Percentiles rank a stretch among this genome's conserved stretches.
phyloP scores from a whole-genome alignment of 2,888 invertebrate genomes.

The Formica aserva region DNA sequence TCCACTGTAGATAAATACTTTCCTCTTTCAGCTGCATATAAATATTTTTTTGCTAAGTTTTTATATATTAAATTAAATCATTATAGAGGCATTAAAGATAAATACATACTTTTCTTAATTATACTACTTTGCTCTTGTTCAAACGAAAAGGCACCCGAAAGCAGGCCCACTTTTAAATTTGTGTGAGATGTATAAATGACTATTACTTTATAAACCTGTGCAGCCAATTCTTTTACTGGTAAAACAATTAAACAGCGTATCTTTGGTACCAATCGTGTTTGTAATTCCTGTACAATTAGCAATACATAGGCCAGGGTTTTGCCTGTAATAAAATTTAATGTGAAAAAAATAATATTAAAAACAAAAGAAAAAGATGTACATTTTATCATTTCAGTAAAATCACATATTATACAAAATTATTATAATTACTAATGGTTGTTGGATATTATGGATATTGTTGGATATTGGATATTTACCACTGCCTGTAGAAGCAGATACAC shows the following conservation, averaged over 20 bases:
- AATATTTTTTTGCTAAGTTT: constrained; percentile 49
- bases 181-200: constrained; percentile 90
- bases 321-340: constrained; percentile 69
- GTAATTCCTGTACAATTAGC: constrained; percentile 92
- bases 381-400: not conserved
- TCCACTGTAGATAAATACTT: constrained; percentile 89
- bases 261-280: constrained; percentile 88
- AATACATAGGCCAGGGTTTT: constrained; percentile 98
- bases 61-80: not conserved
- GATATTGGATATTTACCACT: constrained; percentile 91
- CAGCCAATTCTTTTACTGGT: constrained; percentile 96
- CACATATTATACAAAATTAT: not conserved
- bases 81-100: constrained; percentile 70
- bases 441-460: no score
- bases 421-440: not conserved
- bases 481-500: constrained; percentile 98
- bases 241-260: constrained; percentile 95
- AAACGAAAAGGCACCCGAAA: constrained; percentile 90
- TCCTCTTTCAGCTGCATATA: constrained; percentile 67
- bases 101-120: constrained; percentile 83
- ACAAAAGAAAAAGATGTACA: not conserved
- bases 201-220: constrained; percentile 95
- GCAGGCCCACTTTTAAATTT: constrained; percentile 90
- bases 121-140: constrained; percentile 90
- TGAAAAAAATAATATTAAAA: constrained; percentile 9